Base-by-base conservation (phyloP, 2,888 invertebrate genomes). In the Euplexia lucipara region DNA sequence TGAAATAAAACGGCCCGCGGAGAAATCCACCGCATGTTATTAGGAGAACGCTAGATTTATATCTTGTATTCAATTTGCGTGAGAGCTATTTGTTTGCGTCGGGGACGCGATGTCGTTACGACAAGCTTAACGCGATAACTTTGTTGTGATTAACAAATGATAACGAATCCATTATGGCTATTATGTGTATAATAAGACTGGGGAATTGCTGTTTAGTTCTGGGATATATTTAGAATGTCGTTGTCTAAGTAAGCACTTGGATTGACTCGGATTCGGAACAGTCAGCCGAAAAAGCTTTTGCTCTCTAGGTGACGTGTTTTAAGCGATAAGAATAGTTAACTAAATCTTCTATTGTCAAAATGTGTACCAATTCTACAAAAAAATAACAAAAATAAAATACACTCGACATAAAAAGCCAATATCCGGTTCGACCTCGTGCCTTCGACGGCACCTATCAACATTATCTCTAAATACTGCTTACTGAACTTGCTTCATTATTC, bases 61-160 rank as follows among this genome's bases (percentile, higher is more conserved):
- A 91, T 91, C 91, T 88, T 92, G 92, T 92, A 92, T 94, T 94
- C 93, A 93, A 93, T 93, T 93, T 93, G 90, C 87, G 90, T 91
- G 88, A 92, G 88, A 91, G 92, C 90, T 90, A 91, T 91, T 90
- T 90, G 88, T 89, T 90, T 89, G 85, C 84, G 87, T 84, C 83
- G 80, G 73, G 74, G 76, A 83, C 70, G 81, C 79, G 79, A 78
- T 75, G 73, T 79, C 83, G 83, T 83, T 85, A 83, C 79, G 70
- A 74, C 67, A 77, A 72, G 81, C 83, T 84, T 86, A 87, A 82
- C 79, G 82, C 71, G 83, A 85, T 85, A 86, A 82, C 82, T 83
- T 84, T 82, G 79, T 81, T 81, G 83, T 86, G 84, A 86, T 88
- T 84, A 85, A 84, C 83, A 79, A 83, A 80, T 81, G 82, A 83